Evolutionary conservation across 2,888 invertebrate species (phyloP).

Genomic region (Tipula helvola): DNA sequence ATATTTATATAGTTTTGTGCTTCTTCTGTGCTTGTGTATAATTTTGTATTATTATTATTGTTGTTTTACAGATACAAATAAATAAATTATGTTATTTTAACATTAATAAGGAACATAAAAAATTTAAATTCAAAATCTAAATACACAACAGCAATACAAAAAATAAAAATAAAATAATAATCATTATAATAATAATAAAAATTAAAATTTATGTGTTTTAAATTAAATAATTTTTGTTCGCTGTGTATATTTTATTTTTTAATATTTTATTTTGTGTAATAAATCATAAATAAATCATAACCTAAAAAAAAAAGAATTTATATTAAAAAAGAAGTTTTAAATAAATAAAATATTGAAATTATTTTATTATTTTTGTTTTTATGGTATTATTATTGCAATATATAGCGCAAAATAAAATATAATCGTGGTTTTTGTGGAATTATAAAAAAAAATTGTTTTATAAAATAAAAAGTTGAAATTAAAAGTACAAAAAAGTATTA

Average conservation of each 20-base stretch:
- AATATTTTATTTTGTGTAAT: neutral
- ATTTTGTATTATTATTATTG: neutral
- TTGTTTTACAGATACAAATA: neutral
- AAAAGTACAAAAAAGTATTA: neutral
- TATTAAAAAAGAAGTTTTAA: neutral
- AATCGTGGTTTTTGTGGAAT: neutral
- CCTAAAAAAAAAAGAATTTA: neutral
- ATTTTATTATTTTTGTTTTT: neutral
- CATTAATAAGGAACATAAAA: neutral
- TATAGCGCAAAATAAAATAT: neutral
- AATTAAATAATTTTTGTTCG: neutral
- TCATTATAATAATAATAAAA: neutral
- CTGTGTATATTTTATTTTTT: neutral
- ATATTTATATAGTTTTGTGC: neutral
- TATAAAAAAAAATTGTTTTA: neutral
- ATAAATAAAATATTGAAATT: neutral
- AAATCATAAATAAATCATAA: neutral
- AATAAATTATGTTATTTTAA: neutral
- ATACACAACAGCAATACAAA: neutral
- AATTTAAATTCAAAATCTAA: neutral
- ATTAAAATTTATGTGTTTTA: slow-evolving; percentile 4
- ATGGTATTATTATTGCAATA: neutral
- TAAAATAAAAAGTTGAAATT: neutral
- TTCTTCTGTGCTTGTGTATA: neutral
- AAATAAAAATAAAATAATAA: neutral